phyloP scores from a whole-genome alignment of 2,113 vertebrate genomes.

The Acinonyx jubatus region DNA sequence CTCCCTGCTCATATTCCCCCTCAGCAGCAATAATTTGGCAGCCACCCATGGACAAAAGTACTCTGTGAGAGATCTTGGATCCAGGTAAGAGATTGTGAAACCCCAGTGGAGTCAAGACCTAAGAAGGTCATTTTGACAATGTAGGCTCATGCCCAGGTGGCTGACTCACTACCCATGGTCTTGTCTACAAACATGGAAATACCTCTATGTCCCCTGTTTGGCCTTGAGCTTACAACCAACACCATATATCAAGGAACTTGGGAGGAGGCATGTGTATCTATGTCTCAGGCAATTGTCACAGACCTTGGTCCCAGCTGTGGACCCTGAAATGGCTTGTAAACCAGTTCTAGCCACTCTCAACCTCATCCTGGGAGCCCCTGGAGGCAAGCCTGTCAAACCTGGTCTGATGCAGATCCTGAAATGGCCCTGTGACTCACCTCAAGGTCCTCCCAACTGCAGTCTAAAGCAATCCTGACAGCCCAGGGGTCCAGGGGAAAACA shows the following conservation, averaged over 20 bases:
- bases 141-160: neutral
- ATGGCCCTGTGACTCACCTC: neutral
- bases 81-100: neutral
- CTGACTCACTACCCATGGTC: neutral
- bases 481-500: neutral
- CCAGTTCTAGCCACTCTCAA: neutral
- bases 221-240: neutral
- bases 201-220: neutral
- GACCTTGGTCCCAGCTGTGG: neutral
- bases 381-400: neutral
- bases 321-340: neutral
- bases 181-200: neutral
- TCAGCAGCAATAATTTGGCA: neutral
- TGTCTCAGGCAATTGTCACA: neutral
- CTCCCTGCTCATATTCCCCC: neutral
- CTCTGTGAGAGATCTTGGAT: neutral
- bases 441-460: neutral
- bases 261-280: neutral
- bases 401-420: neutral
- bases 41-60: neutral
- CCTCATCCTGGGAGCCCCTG: neutral
- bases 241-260: neutral
- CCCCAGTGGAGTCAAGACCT: neutral
- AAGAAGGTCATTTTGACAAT: neutral
- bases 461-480: neutral